Conservation (phyloP, 2,888 invertebrate genomes). For the Erebia ligea region DNA sequence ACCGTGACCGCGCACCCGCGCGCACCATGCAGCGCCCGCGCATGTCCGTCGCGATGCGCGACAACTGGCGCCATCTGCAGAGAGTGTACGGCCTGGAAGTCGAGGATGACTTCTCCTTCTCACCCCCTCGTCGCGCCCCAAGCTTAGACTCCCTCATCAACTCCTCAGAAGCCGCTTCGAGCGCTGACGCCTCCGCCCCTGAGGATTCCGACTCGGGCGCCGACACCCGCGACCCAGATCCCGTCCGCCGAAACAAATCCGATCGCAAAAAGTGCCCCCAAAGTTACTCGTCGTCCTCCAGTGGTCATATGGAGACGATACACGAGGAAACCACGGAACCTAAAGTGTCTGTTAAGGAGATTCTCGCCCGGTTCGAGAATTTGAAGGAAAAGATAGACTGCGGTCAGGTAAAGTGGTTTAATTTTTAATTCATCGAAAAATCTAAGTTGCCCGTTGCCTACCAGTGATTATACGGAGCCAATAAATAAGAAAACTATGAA, state of each 20-base stretch:
- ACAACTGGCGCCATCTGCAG: constrained; percentile 80
- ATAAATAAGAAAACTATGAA: no score
- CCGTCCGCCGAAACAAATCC: constrained; percentile 54
- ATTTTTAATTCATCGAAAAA: no score
- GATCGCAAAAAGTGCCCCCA: constrained; percentile 71
- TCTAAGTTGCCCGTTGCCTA: no score
- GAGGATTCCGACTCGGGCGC: constrained; percentile 87
- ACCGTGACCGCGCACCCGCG: constrained; percentile 71
- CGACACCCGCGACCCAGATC: constrained; percentile 82
- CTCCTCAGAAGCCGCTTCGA: constrained; percentile 86
- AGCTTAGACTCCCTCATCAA: constrained; percentile 88
- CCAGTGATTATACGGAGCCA: no score
- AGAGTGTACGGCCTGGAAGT: constrained; percentile 77
- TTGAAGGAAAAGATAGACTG: constrained; percentile 79
- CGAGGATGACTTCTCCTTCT: constrained; percentile 60
- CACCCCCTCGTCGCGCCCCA: constrained; percentile 75
- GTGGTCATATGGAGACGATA: constrained; percentile 91
- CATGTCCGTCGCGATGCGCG: constrained; percentile 81
- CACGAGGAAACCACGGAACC: constrained; percentile 90
- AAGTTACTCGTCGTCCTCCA: constrained; percentile 82
- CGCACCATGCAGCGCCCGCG: constrained; percentile 81
- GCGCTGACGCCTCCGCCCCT: constrained; percentile 84
- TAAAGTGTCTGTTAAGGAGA: constrained; percentile 93
- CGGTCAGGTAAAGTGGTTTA: constrained; percentile 47
- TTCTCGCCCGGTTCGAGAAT: constrained; percentile 91